These are phyloP conservation scores for Liodrosophila aerea DNA, from an alignment of 2,888 invertebrate genomes.

Conservation along the genomic window DNA sequence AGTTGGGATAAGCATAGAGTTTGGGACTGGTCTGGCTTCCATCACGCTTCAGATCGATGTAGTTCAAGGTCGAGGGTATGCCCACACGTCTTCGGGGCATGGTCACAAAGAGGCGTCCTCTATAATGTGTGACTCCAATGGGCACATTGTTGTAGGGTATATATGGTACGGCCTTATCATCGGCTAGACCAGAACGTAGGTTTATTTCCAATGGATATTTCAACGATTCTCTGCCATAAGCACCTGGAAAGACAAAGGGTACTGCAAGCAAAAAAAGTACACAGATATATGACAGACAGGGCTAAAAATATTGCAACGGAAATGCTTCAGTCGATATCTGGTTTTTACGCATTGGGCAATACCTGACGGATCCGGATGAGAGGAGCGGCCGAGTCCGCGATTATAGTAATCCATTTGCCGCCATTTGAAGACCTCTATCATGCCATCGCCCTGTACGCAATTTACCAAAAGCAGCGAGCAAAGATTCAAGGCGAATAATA, in stretches of 20 bases:
- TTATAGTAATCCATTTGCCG: slow-evolving; percentile 80
- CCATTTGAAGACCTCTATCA: slow-evolving; percentile 81
- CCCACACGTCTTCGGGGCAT: slow-evolving; percentile 88
- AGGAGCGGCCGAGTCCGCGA: slow-evolving; percentile 47
- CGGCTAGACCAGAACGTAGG: slow-evolving; percentile 6
- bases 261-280: too few species aligned
- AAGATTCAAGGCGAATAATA: neutral
- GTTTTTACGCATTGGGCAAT: too few species aligned
- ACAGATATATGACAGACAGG: too few species aligned
- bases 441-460: slow-evolving; percentile 54
- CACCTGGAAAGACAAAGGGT: too few species aligned
- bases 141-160: slow-evolving; percentile 81
- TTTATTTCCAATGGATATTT: neutral
- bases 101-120: slow-evolving; percentile 87
- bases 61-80: slow-evolving; percentile 86
- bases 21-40: slow-evolving; percentile 71
- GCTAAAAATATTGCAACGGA: too few species aligned
- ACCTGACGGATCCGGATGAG: slow-evolving; percentile 48
- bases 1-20: slow-evolving; percentile 78
- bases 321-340: slow-evolving; percentile 2
- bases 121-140: slow-evolving; percentile 79
- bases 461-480: slow-evolving; percentile 4
- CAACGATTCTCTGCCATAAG: neutral
- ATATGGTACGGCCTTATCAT: slow-evolving; percentile 48
- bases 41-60: slow-evolving; percentile 80